Base-by-base conservation (phyloP, 2,113 vertebrate species). In the Amblyopsis rosae region DNA sequence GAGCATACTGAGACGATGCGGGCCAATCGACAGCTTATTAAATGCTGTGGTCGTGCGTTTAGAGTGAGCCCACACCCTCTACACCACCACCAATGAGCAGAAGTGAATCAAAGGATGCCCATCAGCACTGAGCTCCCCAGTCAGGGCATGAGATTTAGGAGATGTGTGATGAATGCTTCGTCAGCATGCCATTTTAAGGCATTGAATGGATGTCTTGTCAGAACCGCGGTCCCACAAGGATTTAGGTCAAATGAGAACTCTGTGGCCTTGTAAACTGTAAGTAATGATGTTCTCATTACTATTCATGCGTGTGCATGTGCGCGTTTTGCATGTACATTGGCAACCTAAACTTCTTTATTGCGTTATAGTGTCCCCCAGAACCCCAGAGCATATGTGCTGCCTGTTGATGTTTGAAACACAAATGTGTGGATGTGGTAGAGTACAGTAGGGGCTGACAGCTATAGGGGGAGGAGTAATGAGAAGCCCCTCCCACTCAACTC, bases 101-200 rank as follows among this genome's bases (percentile, higher is more conserved):
- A 86, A 75, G 85, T 72, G 84, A 91, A 88, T 90, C 78, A 89
- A 88, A 83, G 72, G 72, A 84, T 79, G 76, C 87, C 84, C 82
- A 76, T 89, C 86, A 88, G 86, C 86, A 85, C 57, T 79, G 81
- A 82, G 82, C 79, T 87, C 83, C 76, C 82, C 68, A 84, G 80
- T 81, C 82, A 80, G 76, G 67, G 51, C 62, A 65, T 65, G 72
- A 15, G 48, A 70, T 53, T 81, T 79, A 68, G 80, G 71, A 59
- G 71, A 59, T 58, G 60, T 50, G 75, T 26, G 26, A 46, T 17
- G 56, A 83, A 70, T 13, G 73, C 85, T 87, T 80, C 46, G 71
- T 88, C 82, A 87, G 83, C 83, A 86, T 0, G 15, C 75, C 71
- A 70, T 79, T 65, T 55, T 51, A 62, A 72, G 75, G 77, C 77